Evolutionary conservation across 2,113 vertebrate species (phyloP).

Genomic region (Epinephelus cyanopodus): DNA sequence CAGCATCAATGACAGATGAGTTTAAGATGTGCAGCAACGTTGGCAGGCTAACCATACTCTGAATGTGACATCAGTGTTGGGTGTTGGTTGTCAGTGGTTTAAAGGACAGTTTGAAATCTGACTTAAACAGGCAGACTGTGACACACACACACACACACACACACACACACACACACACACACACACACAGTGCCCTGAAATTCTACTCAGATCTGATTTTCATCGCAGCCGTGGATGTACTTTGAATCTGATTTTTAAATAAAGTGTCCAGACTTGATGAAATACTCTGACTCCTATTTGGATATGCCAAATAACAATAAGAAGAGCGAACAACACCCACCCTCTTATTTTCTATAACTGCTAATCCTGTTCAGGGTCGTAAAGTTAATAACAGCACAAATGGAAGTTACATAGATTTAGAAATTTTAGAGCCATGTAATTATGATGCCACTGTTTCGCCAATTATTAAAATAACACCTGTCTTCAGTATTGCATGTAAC

Average conservation of each 20-base stretch:
- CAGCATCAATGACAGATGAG: conserved; percentile 51
- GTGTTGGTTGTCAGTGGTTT: conserved; percentile 25
- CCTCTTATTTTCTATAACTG: neutral
- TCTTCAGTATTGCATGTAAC: conserved; percentile 8
- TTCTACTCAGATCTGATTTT: conserved; percentile 38
- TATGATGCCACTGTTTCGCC: neutral
- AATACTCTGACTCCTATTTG: conserved; percentile 16
- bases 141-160: conserved; percentile 2
- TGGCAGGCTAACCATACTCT: conserved; percentile 52
- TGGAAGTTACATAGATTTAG: neutral
- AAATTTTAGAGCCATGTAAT: neutral
- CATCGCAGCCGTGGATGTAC: neutral
- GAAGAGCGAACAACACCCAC: neutral
- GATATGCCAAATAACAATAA: conserved; percentile 19
- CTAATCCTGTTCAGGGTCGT: neutral
- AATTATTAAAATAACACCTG: conserved; percentile 3
- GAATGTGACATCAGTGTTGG: conserved; percentile 51
- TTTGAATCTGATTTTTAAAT: conserved; percentile 46
- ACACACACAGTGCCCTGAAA: conserved; percentile 23
- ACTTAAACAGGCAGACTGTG: conserved; percentile 34
- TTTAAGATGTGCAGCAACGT: conserved; percentile 46
- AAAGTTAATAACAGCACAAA: neutral
- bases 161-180: no score
- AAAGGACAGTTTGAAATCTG: conserved; percentile 49
- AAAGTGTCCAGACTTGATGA: conserved; percentile 31